Evolutionary conservation across 2,888 invertebrate species (phyloP), one percentile per base, ranked within the genome.

Genomic region (Mesopsocus fuscifrons): DNA sequence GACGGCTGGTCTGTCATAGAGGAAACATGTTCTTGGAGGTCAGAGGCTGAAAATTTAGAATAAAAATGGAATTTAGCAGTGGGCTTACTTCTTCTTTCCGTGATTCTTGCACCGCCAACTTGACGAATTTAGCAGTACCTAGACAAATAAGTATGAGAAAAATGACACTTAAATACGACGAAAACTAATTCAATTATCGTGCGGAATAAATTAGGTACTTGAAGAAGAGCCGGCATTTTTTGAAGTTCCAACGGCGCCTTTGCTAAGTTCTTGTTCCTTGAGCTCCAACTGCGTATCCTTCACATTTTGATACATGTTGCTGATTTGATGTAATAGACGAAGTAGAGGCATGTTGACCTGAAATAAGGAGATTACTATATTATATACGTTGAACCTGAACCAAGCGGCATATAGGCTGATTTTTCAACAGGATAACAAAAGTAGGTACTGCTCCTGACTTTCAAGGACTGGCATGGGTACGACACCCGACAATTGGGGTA

Each of bases 231-330:
- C 72, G 51, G n/a, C n/a, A n/a, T n/a, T n/a, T n/a, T 72, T 69
- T 52, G 75, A 74, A 49, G 60, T 59, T 46, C 59, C 60, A 2
- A 55, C 54, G 46, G 62, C 62, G 2, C 59, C 55, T 38, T 57
- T 57, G n/a, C n/a, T n/a, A 1, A 68, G 64, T 41, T 68, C 72
- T 50, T 82, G 79, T 51, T 81, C 81, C 50, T 83, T 77, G 46
- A 94, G 67, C 55, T 92, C 92, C 52, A 79, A 77, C 57, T 89
- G 87, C 0, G 92, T 92, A 57, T 92, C 89, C 57, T 89, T 87
- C 2, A 94, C 89, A 59, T 92, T 94, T 62, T 91, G 89, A 62
- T 92, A 91, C 91, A 95, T 92, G 56, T 89, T 92, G 54, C 84
- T 85, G 56, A 95, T 92, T 66, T 95, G 95, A 63, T 95, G 92